Conservation (phyloP, 2,113 vertebrate species). For the Plectropomus leopardus region DNA sequence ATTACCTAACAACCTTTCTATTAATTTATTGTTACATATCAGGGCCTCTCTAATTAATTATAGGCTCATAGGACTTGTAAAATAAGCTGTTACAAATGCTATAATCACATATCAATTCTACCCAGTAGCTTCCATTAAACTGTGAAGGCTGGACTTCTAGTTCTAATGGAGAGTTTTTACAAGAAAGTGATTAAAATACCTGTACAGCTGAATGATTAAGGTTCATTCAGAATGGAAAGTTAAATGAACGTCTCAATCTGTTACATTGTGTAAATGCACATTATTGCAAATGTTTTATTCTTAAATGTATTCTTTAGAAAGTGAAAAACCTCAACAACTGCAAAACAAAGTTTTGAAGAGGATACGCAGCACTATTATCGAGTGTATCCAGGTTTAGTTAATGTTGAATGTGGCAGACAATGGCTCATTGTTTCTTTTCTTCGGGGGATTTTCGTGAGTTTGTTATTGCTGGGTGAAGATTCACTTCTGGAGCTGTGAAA, state of each 20-base stretch:
- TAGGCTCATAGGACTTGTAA: not conserved
- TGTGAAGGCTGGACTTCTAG: not conserved
- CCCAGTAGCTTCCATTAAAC: not conserved
- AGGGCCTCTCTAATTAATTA: not conserved
- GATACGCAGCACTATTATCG: not conserved
- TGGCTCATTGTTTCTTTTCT: not conserved
- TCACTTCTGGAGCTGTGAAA: conserved; percentile 5
- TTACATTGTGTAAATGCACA: not conserved
- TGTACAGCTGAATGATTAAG: not conserved
- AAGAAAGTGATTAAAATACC: not conserved
- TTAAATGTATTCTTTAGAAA: not conserved
- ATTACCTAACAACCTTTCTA: not conserved
- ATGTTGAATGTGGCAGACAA: not conserved
- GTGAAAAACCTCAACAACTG: not conserved
- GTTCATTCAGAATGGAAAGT: not conserved
- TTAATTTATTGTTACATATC: not conserved
- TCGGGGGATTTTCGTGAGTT: not conserved
- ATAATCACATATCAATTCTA: not conserved
- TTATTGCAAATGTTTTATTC: not conserved
- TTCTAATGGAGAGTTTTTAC: not conserved
- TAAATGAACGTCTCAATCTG: not conserved
- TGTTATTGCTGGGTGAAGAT: not conserved
- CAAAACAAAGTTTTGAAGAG: not conserved
- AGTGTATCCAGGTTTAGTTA: not conserved
- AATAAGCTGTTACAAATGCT: not conserved